Evolutionary conservation across 2,797 vertebrate genomes (phyloP).

Genomic region (Semotilus atromaculatus): DNA sequence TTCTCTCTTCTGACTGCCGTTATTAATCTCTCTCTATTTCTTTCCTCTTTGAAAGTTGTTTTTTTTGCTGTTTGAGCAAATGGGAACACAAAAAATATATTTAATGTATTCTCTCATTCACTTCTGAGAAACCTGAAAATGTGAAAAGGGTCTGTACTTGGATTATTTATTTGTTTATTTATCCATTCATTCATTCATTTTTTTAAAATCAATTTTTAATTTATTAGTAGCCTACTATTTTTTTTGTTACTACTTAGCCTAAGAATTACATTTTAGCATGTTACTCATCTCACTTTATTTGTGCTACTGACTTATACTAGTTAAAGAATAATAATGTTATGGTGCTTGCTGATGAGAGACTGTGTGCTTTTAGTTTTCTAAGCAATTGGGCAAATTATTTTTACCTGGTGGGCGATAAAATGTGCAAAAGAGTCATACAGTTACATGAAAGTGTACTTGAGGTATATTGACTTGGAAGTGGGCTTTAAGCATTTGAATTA

Average conservation of each 20-base stretch:
- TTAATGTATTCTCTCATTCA: too few relatives aligned
- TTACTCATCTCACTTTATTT: background rate
- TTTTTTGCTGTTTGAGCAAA: too few relatives aligned
- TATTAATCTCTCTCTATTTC: too few relatives aligned
- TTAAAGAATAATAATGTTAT: background rate
- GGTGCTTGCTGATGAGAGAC: background rate
- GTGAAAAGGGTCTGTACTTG: too few relatives aligned
- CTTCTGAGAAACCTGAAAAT: too few relatives aligned
- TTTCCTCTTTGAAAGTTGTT: too few relatives aligned
- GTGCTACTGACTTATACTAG: background rate
- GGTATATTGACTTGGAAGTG: conserved; percentile 5
- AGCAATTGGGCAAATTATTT: background rate
- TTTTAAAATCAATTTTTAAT: background rate
- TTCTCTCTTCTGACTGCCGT: too few relatives aligned
- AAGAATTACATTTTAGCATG: background rate
- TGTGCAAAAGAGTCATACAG: background rate
- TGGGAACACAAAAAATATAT: too few relatives aligned
- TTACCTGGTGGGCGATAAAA: background rate
- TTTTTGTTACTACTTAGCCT: background rate
- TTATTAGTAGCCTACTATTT: background rate
- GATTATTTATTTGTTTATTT: too few relatives aligned
- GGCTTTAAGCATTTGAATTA: background rate
- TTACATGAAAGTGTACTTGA: background rate
- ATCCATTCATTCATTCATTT: background rate
- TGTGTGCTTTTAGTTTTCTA: background rate